These are phyloP conservation scores for Aspidapion aeneum DNA, from an alignment of 2,888 invertebrate genomes.

Conservation along the genomic window DNA sequence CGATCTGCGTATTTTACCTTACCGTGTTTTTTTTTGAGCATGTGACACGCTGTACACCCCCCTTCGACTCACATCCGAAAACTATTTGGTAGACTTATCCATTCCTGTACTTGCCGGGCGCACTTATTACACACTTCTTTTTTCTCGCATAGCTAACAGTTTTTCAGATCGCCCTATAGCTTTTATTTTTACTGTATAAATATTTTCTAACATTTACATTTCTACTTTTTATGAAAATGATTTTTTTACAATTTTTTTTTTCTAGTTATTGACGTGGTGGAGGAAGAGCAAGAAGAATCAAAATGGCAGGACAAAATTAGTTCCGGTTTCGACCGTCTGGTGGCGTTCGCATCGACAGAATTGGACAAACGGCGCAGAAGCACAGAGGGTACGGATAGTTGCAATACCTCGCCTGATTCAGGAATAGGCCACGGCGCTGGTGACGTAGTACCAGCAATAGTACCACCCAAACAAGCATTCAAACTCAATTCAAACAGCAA, in stretches of 20 bases:
- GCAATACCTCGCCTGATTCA: constrained; percentile 84
- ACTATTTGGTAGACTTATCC: too few species aligned
- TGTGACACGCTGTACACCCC: too few species aligned
- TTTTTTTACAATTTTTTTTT: too few species aligned
- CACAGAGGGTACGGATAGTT: constrained; percentile 69
- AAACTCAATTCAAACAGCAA: constrained; percentile 44
- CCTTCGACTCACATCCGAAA: too few species aligned
- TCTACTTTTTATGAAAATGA: too few species aligned
- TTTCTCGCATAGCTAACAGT: not conserved
- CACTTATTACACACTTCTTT: too few species aligned
- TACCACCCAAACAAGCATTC: constrained; percentile 39
- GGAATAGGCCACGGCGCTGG: constrained; percentile 74
- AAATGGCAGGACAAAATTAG: constrained; percentile 93
- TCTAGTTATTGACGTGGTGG: constrained; percentile 57
- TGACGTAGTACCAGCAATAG: constrained; percentile 39
- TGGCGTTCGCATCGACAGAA: constrained; percentile 90
- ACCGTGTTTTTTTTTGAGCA: too few species aligned
- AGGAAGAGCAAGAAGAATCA: constrained; percentile 72
- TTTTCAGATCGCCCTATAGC: too few species aligned
- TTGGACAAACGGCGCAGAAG: constrained; percentile 83
- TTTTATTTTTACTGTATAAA: too few species aligned
- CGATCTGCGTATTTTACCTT: too few species aligned
- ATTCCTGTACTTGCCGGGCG: too few species aligned
- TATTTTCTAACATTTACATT: too few species aligned
- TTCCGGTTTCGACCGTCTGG: constrained; percentile 89